These are phyloP conservation scores for Meteorus colon DNA, from an alignment of 2,888 invertebrate species.

Conservation along the genomic window DNA sequence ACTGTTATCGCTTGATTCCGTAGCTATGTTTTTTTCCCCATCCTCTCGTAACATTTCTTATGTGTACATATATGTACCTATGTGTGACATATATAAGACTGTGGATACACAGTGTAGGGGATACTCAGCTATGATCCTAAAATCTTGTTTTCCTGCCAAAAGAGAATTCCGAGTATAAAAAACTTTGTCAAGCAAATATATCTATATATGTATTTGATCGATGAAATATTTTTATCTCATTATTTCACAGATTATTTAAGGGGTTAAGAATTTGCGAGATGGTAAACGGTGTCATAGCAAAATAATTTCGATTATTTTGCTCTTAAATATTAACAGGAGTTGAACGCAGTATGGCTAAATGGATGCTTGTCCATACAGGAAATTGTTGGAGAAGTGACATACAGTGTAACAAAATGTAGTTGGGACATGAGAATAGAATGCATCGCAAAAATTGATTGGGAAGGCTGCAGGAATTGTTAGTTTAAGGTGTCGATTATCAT, in stretches of 20 bases:
- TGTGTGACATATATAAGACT: neutral
- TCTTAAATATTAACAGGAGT: no score
- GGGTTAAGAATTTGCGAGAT: neutral
- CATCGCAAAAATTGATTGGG: no score
- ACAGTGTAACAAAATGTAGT: no score
- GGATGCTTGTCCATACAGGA: no score
- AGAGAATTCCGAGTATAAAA: constrained; percentile 2
- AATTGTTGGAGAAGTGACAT: no score
- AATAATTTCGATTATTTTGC: no score
- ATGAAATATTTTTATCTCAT: constrained; percentile 1
- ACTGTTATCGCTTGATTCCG: constrained; percentile 21
- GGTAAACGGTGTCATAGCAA: no score
- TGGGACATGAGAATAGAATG: no score
- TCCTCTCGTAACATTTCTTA: neutral
- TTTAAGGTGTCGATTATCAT: no score
- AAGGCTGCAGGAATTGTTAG: no score
- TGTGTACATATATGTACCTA: neutral
- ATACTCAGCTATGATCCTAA: neutral
- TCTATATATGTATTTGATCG: constrained; percentile 10
- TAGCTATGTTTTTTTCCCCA: constrained; percentile 1
- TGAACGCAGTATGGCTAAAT: no score
- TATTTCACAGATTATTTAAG: constrained; percentile 27
- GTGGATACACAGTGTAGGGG: neutral
- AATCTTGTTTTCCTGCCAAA: constrained; percentile 25
- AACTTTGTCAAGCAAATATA: constrained; percentile 9